Conservation (phyloP, 2,888 invertebrate genomes). For the Harmothoe impar region DNA sequence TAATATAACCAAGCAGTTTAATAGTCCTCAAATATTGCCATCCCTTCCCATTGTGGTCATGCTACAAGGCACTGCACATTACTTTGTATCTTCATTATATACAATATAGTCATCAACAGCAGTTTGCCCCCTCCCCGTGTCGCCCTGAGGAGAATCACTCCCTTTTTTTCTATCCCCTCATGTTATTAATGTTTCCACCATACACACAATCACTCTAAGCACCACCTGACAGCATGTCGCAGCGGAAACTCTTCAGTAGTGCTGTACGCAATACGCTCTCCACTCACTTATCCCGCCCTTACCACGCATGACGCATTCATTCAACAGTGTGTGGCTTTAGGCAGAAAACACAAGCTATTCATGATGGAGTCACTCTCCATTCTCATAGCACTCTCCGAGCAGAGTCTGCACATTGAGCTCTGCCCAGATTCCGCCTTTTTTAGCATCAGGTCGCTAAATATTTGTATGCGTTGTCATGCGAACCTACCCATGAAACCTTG, state of each 20-base stretch:
- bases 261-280: not conserved
- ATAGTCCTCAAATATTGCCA: not conserved
- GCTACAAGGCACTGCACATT: conserved; percentile 53
- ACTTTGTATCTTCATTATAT: conserved; percentile 38
- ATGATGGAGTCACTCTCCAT: no score
- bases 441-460: no score
- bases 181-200: not conserved
- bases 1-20: no score
- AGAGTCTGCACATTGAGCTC: no score
- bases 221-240: not conserved
- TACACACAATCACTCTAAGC: not conserved
- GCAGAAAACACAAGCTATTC: no score
- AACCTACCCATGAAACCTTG: no score
- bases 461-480: no score
- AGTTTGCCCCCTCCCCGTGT: not conserved
- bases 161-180: not conserved
- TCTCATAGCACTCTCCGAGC: no score
- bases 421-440: no score
- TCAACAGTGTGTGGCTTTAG: no score
- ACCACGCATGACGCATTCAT: no score
- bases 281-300: no score
- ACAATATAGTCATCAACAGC: conserved; percentile 40
- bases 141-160: not conserved
- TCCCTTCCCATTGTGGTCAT: not conserved
- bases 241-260: not conserved